Evolutionary conservation across 2,113 vertebrate species (phyloP).

Genomic region (Amblyopsis rosae): DNA sequence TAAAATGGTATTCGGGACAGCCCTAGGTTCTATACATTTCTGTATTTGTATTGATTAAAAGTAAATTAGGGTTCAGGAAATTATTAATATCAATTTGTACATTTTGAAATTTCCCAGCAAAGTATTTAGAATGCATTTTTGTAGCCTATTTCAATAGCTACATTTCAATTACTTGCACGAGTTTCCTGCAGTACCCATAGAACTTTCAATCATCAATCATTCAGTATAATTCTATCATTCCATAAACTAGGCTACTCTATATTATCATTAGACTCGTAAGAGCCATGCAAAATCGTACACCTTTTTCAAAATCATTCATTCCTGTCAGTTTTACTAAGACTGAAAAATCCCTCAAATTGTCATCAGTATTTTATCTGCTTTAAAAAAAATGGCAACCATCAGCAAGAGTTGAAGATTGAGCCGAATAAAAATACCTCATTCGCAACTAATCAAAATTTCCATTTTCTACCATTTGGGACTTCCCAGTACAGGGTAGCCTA

Average conservation of each 20-base stretch:
- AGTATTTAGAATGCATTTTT: no score
- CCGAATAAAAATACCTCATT: slow-evolving; percentile 66
- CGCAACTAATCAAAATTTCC: slow-evolving; percentile 75
- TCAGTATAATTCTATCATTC: neutral
- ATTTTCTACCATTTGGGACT: slow-evolving; percentile 68
- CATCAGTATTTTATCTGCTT: slow-evolving; percentile 80
- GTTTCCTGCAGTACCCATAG: no score
- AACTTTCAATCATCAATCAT: no score
- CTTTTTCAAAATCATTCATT: slow-evolving; percentile 28
- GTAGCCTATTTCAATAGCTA: no score
- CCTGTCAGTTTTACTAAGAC: slow-evolving; percentile 58
- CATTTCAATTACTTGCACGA: no score
- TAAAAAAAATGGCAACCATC: slow-evolving; percentile 71
- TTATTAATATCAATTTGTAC: no score
- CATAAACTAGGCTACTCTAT: no score
- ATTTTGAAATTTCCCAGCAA: no score
- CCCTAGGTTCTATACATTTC: no score
- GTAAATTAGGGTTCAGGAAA: no score
- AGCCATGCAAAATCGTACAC: slow-evolving; percentile 24
- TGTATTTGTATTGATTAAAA: no score
- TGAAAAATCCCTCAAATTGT: slow-evolving; percentile 68
- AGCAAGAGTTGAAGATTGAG: slow-evolving; percentile 75
- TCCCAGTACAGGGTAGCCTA: slow-evolving; percentile 74
- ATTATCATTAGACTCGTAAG: slow-evolving; percentile 2
- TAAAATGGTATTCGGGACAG: no score